These are phyloP conservation scores for Epinephelus lanceolatus DNA, from an alignment of 2,113 vertebrate genomes.

Conservation along the genomic window DNA sequence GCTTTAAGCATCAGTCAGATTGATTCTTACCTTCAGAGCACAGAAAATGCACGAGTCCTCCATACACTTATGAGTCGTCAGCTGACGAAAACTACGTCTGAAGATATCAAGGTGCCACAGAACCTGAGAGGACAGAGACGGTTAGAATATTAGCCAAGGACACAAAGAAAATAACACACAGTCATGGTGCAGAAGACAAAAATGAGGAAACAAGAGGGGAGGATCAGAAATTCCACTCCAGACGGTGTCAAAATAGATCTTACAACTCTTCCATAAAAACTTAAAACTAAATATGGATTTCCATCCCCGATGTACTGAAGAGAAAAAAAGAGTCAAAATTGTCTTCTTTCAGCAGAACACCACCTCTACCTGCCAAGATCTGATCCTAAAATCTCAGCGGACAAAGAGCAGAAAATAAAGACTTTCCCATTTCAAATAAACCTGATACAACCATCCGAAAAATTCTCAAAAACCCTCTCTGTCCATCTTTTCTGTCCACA, in stretches of 20 bases:
- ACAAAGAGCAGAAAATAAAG: not conserved
- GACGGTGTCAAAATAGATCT: not conserved
- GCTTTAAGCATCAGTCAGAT: not conserved
- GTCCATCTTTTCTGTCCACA: not conserved
- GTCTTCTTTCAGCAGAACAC: not conserved
- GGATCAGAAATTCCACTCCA: not conserved
- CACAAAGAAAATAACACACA: not conserved
- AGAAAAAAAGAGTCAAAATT: not conserved
- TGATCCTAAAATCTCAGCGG: not conserved
- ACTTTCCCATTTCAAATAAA: not conserved
- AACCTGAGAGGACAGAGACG: conserved; percentile 85
- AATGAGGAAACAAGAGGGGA: not conserved
- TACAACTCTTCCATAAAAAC: not conserved
- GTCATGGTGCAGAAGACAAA: not conserved
- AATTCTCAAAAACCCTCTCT: not conserved
- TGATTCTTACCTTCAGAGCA: conserved; percentile 92
- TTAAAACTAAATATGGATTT: too few relatives aligned
- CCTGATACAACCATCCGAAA: not conserved
- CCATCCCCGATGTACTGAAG: not conserved
- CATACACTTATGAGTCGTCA: conserved; percentile 95
- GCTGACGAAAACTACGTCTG: conserved; percentile 95
- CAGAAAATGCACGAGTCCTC: conserved; percentile 99
- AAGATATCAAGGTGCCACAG: conserved; percentile 99
- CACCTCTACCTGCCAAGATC: not conserved
- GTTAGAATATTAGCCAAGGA: too few relatives aligned